Evolutionary conservation across 2,797 vertebrate species (phyloP), one percentile per base, ranked within the genome.

Genomic region (Anguilla marmorata): DNA sequence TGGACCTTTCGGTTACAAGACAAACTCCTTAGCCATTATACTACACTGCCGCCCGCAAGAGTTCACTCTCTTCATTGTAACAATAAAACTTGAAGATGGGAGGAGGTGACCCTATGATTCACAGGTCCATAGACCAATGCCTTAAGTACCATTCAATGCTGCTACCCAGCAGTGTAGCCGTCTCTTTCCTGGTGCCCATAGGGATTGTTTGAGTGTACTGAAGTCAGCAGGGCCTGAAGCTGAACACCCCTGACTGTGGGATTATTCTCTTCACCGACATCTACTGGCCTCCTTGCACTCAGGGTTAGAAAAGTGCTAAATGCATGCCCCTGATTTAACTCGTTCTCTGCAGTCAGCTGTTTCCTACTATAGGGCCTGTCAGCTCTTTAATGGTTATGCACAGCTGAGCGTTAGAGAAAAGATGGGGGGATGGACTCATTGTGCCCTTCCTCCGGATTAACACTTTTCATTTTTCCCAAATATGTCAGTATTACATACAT

Each of bases 141-240:
- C 86, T 56, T 80, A 82, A 56, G 33, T 24, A 69, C 50, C 58
- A 87, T 63, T 82, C 76, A 56, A 30, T 54, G 56, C 54, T 41
- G 76, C 76, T 16, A n/a, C 27, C 58, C 58, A 45, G 16, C 19
- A 58, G 76, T 79, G 86, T 27, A 52, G 76, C 86, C 33, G 50
- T 56, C 86, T 58, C 69, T 87, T 82, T 74, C 41, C 50, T 41
- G 93, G 90, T 92, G 93, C 93, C 93, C 92, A 92, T 91, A 92
- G 93, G 94, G 95, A 92, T 94, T 94, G 94, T 93, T 93, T 93
- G 93, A 94, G 94, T 91, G 93, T 93, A 92, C 91, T 93, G 91
- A 87, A 91, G 93, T 41, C 94, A 95, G 94, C 94, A 86, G 94
- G 95, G 93, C 90, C 90, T 93, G 87, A 91, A 48, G 90, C 93